Base-by-base conservation (phyloP, 2,888 invertebrate genomes). In the Melinaea marsaeus region DNA sequence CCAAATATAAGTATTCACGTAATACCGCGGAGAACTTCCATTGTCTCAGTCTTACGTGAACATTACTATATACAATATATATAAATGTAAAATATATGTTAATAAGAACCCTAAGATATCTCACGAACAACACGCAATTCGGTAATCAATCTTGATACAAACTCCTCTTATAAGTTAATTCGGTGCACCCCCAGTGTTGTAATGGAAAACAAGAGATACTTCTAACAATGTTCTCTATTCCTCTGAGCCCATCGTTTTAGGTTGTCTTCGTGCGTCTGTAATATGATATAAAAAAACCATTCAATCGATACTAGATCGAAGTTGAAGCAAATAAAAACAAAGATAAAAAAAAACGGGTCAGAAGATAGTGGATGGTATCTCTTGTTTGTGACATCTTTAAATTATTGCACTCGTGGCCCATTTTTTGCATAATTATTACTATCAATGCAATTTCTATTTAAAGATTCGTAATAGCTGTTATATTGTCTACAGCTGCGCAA, bases 301-400 rank as follows among this genome's bases (percentile, higher is more conserved):
- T 32, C 42, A 55, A 55, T 60, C 35, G 37, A 51, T 48, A 55
- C 55, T 65, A 61, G 64, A 65, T 65, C 64, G 42, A n/a, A 55
- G 55, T 62, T 65, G 58, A 66, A 59, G 63, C 61, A 65, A 68
- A 63, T 63, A 67, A 65, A 67, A 66, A 60, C 58, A 63, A 62
- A 65, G 69, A 72, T 71, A 70, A 74, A n/a, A 73, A 72, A 74
- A 68, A 75, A 71, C 71, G 61, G 75, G 75, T 72, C 75, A 70
- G 7, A 60, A 55, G 74, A 75, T 75, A 75, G 6, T 37, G 58
- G 61, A 57, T 61, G 65, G 64, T 70, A 67, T 51, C 63, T 47
- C 45, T 64, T 69, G 72, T 75, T 73, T 71, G 66, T 70, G 68
- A 71, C 72, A 69, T 59, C 61, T 67, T 60, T 68, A 66, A 73